Conservation (phyloP, 2,797 vertebrate species). For the Neopelma chrysocephalum region DNA sequence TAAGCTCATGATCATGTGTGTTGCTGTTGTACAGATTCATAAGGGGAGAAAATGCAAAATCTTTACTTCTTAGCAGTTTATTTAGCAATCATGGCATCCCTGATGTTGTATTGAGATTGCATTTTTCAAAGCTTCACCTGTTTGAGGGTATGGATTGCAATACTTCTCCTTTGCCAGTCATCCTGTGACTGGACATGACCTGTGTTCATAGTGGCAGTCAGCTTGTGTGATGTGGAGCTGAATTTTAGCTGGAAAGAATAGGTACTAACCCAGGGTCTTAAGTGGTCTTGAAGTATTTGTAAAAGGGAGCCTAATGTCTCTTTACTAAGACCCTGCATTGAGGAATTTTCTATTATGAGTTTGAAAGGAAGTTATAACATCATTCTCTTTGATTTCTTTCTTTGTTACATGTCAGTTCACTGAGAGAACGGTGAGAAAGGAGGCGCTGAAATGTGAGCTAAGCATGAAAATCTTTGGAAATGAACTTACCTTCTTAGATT, state of each 20-base stretch:
- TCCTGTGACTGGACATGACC: background rate
- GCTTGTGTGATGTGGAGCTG: background rate
- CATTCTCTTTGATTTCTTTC: background rate
- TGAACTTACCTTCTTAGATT: conserved; percentile 82
- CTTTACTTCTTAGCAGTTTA: background rate
- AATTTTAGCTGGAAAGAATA: background rate
- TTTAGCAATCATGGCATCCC: background rate
- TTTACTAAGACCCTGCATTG: background rate
- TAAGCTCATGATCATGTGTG: background rate
- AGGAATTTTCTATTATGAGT: background rate
- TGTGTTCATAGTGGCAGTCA: background rate
- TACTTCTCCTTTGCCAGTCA: background rate
- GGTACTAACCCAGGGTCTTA: background rate
- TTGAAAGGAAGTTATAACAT: background rate
- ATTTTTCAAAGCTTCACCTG: background rate
- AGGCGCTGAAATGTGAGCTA: conserved; percentile 73
- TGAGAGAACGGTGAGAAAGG: conserved; percentile 47
- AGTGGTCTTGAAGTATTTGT: background rate
- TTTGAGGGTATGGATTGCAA: background rate
- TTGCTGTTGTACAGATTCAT: background rate
- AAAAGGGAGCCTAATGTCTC: background rate
- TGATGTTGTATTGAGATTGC: background rate
- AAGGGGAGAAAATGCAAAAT: background rate
- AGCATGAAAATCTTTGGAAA: conserved; percentile 86
- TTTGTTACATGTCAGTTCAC: conserved; percentile 72